Base-by-base conservation (phyloP, 2,113 vertebrate genomes). In the Lepus europaeus region DNA sequence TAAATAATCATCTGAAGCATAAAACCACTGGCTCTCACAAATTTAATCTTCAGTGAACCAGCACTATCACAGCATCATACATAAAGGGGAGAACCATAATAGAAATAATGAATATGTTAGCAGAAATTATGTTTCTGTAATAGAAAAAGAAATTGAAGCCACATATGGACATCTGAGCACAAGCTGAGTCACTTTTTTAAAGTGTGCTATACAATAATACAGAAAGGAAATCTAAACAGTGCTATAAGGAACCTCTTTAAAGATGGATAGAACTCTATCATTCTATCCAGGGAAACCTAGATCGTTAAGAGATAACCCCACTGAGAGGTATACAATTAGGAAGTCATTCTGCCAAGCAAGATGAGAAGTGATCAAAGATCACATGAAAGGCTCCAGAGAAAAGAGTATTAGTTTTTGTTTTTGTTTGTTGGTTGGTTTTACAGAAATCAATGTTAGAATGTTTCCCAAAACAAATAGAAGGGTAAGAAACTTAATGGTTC, bases 1-100 rank as follows among this genome's bases (percentile, higher is more conserved):
- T 92, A 95, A 95, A 87, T 96, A 95, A 93, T 93, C 61, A 92
- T 13, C 70, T 90, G 70, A 90, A 79, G 74, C 90, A 84, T 95
- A 93, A 96, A 96, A 95, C 70, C 78, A 33, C 72, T 85, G 93
- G 39, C 23, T 93, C 56, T 89, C 56, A 63, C 29, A 72, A 86
- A 80, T 86, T 90, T 96, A 93, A 76, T 93, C 93, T 82, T 94
- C 68, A 92, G 64, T 90, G 91, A 94, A 92, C 31, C 66, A 91
- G 84, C 68, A 70, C 87, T 79, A 90, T 88, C 66, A 63, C 13
- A 56, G 68, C 36, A 82, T 64, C 51, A 36, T 72, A 56, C 49
- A 86, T 93, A 94, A 87, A 96, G 72, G 92, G 53, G 31, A 90
- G 63, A 86, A 49, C 3, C 36, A 86, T 63, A 53, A 53, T 19